phyloP scores from a whole-genome alignment of 2,113 vertebrate species.

The Oostethus manadensis region DNA sequence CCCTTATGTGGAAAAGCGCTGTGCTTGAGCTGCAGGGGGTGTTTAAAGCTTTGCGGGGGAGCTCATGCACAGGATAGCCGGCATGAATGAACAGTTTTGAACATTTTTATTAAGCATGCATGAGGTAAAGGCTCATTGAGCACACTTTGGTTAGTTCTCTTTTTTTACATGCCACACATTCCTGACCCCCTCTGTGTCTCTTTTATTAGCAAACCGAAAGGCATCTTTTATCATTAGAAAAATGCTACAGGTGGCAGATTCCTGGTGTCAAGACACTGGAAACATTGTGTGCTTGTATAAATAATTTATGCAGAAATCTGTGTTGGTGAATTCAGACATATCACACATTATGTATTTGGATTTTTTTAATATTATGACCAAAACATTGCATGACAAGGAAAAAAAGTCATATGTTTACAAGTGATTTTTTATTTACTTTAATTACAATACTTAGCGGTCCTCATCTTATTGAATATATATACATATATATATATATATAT shows the following conservation, averaged over 20 bases:
- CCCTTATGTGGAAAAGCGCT: slow-evolving; percentile 34
- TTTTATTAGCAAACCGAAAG: slow-evolving; percentile 37
- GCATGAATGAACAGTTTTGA: slow-evolving; percentile 57
- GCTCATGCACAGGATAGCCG: slow-evolving; percentile 37
- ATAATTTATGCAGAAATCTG: background rate
- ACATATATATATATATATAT: no score
- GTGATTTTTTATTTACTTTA: no score
- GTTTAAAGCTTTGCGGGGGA: slow-evolving; percentile 42
- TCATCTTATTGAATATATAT: no score
- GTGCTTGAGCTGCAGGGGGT: slow-evolving; percentile 34
- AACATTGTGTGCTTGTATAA: background rate
- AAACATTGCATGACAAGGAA: no score
- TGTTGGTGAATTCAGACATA: no score
- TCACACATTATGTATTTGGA: no score
- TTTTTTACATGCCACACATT: slow-evolving; percentile 50
- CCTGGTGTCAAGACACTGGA: background rate
- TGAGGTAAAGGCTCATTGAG: slow-evolving; percentile 25
- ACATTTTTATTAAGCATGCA: slow-evolving; percentile 34
- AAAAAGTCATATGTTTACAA: no score
- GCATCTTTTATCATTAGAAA: background rate
- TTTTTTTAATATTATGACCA: no score
- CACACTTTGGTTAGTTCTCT: slow-evolving; percentile 14
- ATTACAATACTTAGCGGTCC: no score
- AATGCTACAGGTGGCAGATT: no score
- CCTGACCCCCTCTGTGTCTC: slow-evolving; percentile 51